These are phyloP conservation scores for Gallirallus australis DNA, from an alignment of 2,797 vertebrate genomes.

Conservation along the genomic window DNA sequence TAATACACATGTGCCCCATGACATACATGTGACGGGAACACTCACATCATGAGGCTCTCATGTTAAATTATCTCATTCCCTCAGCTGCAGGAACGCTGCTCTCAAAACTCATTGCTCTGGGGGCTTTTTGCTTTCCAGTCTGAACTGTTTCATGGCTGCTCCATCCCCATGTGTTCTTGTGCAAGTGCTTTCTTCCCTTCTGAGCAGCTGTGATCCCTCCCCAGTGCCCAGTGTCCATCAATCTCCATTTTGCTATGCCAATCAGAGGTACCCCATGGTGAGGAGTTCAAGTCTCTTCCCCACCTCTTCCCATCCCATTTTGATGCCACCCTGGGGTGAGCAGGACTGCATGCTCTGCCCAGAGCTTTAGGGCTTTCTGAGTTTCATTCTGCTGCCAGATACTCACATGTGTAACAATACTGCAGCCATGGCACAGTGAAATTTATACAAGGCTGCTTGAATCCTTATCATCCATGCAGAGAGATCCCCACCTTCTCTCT, in stretches of 20 bases:
- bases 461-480: neutral
- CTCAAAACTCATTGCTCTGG: neutral
- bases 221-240: neutral
- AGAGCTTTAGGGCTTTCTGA: neutral
- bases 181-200: neutral
- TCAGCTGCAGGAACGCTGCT: neutral
- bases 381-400: neutral
- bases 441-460: neutral
- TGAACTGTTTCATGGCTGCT: neutral
- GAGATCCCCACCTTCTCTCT: no score
- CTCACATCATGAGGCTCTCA: neutral
- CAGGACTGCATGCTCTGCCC: fast-evolving
- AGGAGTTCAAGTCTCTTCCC: neutral
- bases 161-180: neutral
- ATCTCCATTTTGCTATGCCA: neutral
- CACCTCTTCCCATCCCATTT: neutral
- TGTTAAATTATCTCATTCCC: neutral
- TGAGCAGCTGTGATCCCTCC: neutral
- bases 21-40: neutral
- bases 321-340: neutral
- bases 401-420: fast-evolving
- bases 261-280: neutral
- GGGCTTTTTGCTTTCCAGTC: neutral
- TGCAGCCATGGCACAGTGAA: neutral
- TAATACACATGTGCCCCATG: neutral